Percentiles rank a stretch among this genome's conserved stretches.
These are phyloP conservation scores for Melinopterus prodromus DNA, from an alignment of 2,888 invertebrate species.

Conservation along the genomic window DNA sequence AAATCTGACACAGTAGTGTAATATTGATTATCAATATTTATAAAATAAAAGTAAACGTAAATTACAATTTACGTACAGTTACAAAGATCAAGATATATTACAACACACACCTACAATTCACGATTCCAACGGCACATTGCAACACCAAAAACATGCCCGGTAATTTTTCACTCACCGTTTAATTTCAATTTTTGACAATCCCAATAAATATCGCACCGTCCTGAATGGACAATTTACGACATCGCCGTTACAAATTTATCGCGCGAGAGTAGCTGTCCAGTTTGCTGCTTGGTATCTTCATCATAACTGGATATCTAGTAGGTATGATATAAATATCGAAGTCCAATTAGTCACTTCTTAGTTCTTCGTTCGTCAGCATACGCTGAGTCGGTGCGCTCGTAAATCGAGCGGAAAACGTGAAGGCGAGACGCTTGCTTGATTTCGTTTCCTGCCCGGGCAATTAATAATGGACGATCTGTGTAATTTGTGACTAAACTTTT, in stretches of 20 bases:
- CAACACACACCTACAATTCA: background rate
- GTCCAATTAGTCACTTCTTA: conserved; percentile 17
- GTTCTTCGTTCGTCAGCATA: conserved; percentile 4
- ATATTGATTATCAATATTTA: too few species aligned
- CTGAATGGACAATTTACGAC: background rate
- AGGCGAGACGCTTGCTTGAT: conserved; percentile 16
- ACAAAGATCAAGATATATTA: too few species aligned
- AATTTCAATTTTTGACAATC: conserved; percentile 25
- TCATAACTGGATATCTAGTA: background rate
- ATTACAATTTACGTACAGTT: too few species aligned
- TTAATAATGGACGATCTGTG: conserved; percentile 27
- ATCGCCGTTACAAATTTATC: background rate
- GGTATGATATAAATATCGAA: conserved; percentile 14
- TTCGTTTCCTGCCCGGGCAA: conserved; percentile 29
- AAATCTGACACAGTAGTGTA: too few species aligned
- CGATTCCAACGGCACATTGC: background rate
- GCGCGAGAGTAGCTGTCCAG: background rate
- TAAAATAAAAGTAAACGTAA: too few species aligned
- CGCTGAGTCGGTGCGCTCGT: conserved; percentile 13
- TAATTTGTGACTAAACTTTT: conserved; percentile 26
- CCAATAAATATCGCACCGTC: conserved; percentile 13
- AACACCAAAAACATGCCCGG: conserved; percentile 10
- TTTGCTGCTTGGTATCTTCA: background rate
- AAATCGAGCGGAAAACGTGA: background rate
- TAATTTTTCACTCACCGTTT: conserved; percentile 20